These are phyloP conservation scores for Channa argus DNA, from an alignment of 2,113 vertebrate species.

Conservation along the genomic window DNA sequence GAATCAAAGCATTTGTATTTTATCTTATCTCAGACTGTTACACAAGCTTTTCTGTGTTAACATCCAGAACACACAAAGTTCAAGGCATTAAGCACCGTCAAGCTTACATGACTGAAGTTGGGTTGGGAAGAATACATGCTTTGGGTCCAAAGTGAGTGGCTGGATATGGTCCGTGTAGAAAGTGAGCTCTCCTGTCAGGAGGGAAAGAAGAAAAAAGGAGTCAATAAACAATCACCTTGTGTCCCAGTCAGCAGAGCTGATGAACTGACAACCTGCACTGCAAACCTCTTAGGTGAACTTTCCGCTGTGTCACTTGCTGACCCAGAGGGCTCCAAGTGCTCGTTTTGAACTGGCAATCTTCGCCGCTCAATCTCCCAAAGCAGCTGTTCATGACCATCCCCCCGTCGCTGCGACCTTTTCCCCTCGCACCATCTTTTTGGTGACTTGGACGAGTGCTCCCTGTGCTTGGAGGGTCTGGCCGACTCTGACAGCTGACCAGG, in stretches of 20 bases:
- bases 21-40: slow-evolving; percentile 71
- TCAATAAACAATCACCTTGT: slow-evolving; percentile 37
- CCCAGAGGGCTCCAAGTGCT: slow-evolving; percentile 72
- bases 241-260: slow-evolving; percentile 52
- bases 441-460: slow-evolving; percentile 71
- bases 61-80: slow-evolving; percentile 44
- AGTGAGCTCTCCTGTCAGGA: slow-evolving; percentile 82
- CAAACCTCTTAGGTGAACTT: slow-evolving; percentile 82
- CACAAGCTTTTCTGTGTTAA: slow-evolving; percentile 58
- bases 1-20: slow-evolving; percentile 61
- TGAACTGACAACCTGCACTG: slow-evolving; percentile 63
- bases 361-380: slow-evolving; percentile 63
- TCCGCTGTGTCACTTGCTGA: slow-evolving; percentile 72
- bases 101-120: slow-evolving; percentile 87
- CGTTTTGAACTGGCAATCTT: slow-evolving; percentile 80
- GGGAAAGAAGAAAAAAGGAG: slow-evolving; percentile 30
- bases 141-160: slow-evolving; percentile 88
- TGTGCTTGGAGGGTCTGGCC: slow-evolving; percentile 59
- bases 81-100: slow-evolving; percentile 23
- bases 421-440: slow-evolving; percentile 80
- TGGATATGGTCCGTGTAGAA: slow-evolving; percentile 87
- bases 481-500: slow-evolving; percentile 53
- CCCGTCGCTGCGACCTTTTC: slow-evolving; percentile 71
- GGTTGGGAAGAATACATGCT: slow-evolving; percentile 87
- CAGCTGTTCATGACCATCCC: slow-evolving; percentile 76